phyloP scores from a whole-genome alignment of 2,888 invertebrate species.

The Anthophora plumipes region DNA sequence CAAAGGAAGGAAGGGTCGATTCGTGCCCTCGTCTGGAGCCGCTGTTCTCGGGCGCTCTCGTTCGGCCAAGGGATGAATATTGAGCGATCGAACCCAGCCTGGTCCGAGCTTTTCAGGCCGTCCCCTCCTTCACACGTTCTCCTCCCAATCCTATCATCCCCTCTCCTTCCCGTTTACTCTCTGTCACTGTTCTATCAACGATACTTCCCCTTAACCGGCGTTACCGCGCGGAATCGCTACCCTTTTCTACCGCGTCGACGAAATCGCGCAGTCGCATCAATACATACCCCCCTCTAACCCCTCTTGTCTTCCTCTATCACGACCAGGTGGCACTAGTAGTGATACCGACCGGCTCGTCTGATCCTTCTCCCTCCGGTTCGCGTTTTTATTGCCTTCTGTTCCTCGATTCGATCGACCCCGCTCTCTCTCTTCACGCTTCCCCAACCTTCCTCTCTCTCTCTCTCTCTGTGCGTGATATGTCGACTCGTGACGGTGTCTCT shows the following conservation, averaged over 20 bases:
- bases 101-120: constrained; percentile 74
- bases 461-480: constrained; percentile 35
- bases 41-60: constrained; percentile 72
- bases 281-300: constrained; percentile 43
- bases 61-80: constrained; percentile 83
- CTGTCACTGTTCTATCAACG: constrained; percentile 26
- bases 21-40: constrained; percentile 75
- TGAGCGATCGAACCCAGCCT: constrained; percentile 81
- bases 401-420: constrained; percentile 66
- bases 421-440: neutral
- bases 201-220: constrained; percentile 19
- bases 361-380: constrained; percentile 34
- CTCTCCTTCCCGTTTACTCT: neutral
- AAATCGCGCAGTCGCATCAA: constrained; percentile 68
- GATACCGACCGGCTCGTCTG: constrained; percentile 20
- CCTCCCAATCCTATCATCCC: neutral
- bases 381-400: constrained; percentile 24
- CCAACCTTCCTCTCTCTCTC: too few relatives aligned
- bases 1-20: constrained; percentile 78
- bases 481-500: constrained; percentile 56
- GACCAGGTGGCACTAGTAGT: constrained; percentile 53
- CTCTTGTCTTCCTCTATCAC: constrained; percentile 11
- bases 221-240: constrained; percentile 51
- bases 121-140: constrained; percentile 56
- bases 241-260: constrained; percentile 60